These are phyloP conservation scores for Ormyrus thymus DNA, from an alignment of 2,888 invertebrate genomes.

Conservation along the genomic window DNA sequence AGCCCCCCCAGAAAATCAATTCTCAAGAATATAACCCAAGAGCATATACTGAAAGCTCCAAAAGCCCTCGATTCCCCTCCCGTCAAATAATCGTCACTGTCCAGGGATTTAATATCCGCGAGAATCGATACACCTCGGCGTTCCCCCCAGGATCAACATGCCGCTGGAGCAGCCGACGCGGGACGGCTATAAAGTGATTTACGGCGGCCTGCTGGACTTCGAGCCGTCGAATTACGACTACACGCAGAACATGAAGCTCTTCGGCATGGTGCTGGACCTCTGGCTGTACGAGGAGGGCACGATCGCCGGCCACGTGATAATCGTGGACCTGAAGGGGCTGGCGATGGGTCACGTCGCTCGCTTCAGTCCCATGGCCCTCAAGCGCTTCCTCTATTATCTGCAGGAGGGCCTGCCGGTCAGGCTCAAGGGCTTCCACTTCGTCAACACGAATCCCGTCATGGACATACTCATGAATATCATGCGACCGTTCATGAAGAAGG, in stretches of 20 bases:
- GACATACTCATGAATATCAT: conserved; percentile 82
- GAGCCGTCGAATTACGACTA: conserved; percentile 79
- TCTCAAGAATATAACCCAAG: too few relatives aligned
- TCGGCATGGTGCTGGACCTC: conserved; percentile 79
- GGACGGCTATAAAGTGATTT: conserved; percentile 78
- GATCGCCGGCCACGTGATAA: conserved; percentile 78
- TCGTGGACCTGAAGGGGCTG: conserved; percentile 80
- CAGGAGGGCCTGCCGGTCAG: conserved; percentile 84
- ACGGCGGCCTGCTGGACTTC: conserved; percentile 77
- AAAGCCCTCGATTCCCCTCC: too few relatives aligned
- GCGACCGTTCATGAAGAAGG: conserved; percentile 84
- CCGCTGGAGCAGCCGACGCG: conserved; percentile 76
- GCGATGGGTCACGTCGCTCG: conserved; percentile 80
- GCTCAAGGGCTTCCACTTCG: conserved; percentile 81
- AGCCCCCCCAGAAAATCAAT: too few relatives aligned
- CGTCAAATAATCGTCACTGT: too few relatives aligned
- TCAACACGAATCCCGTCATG: conserved; percentile 82
- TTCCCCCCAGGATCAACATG: conserved; percentile 67
- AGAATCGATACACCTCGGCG: too few relatives aligned
- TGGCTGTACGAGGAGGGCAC: conserved; percentile 77
- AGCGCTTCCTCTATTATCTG: conserved; percentile 81
- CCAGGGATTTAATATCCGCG: too few relatives aligned
- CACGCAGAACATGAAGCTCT: conserved; percentile 74
- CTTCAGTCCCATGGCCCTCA: conserved; percentile 79
- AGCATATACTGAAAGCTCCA: too few relatives aligned